These are phyloP conservation scores for Balaeniceps rex DNA, from an alignment of 2,113 vertebrate genomes.

Conservation along the genomic window DNA sequence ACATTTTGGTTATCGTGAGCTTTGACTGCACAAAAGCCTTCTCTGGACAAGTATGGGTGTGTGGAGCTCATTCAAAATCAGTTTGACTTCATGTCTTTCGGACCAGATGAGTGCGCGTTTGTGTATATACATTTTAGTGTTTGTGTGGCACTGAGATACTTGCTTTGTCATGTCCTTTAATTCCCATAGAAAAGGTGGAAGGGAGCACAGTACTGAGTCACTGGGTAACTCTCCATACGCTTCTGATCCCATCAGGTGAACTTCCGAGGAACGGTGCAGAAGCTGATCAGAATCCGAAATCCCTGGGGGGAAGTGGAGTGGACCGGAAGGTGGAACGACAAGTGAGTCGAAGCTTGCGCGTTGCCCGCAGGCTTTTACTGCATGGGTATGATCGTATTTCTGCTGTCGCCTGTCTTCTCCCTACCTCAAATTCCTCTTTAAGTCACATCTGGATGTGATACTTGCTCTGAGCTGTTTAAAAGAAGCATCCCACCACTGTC, in stretches of 20 bases:
- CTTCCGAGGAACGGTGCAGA: conserved; percentile 81
- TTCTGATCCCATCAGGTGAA: conserved; percentile 75
- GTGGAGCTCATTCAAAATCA: background rate
- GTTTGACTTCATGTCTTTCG: background rate
- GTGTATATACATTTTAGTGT: too few relatives aligned
- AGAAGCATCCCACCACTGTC: background rate
- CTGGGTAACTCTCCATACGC: background rate
- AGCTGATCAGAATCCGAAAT: conserved; percentile 89
- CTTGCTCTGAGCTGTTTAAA: background rate
- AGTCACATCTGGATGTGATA: background rate
- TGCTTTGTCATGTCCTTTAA: background rate
- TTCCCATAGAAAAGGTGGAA: background rate
- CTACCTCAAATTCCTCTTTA: background rate
- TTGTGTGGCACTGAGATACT: background rate
- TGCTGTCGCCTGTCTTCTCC: background rate
- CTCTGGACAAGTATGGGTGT: background rate
- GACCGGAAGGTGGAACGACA: conserved; percentile 94
- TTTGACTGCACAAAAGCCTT: background rate
- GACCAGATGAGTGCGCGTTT: background rate
- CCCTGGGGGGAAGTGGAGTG: conserved; percentile 98
- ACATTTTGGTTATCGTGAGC: background rate
- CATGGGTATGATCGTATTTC: background rate
- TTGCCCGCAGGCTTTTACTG: background rate
- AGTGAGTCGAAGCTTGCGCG: conserved; percentile 49
- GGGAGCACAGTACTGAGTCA: background rate